Evolutionary conservation across 1,140 invertebrate species (phyloP).

Genomic region (Bombus confusus): DNA sequence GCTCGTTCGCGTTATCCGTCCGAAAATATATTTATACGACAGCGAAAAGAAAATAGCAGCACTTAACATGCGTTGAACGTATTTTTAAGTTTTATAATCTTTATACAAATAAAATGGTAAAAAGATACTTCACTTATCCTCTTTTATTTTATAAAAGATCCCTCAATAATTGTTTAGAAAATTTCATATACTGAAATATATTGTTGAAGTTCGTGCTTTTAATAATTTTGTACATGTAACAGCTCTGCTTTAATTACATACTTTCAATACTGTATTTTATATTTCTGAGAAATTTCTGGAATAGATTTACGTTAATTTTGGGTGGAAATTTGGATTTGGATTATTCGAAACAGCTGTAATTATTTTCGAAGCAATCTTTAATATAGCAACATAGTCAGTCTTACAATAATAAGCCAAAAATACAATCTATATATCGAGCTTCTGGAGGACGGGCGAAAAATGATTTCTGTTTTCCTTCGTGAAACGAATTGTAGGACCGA

Average conservation of each 20-base stretch:
- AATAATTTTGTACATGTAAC: neutral
- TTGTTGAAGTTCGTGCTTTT: neutral
- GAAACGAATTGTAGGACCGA: conserved; percentile 7
- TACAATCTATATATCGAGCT: conserved; percentile 80
- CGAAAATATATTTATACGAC: conserved; percentile 25
- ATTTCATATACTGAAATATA: neutral
- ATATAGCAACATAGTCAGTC: conserved; percentile 82
- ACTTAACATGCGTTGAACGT: conserved; percentile 59
- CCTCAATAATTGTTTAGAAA: neutral
- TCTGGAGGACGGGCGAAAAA: conserved; percentile 72
- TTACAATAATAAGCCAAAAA: conserved; percentile 82
- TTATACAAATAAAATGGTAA: conserved; percentile 62
- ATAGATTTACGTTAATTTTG: neutral
- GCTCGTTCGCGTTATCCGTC: conserved; percentile 17
- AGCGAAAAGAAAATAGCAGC: conserved; percentile 25
- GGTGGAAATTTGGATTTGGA: neutral
- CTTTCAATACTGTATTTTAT: no score
- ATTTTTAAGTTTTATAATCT: conserved; percentile 69
- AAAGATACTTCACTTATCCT: neutral
- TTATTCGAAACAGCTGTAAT: neutral
- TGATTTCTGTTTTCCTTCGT: conserved; percentile 40
- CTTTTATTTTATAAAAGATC: neutral
- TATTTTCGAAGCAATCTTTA: conserved; percentile 79
- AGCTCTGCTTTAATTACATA: no score
- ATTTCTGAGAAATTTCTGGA: neutral